Evolutionary conservation across 2,888 invertebrate genomes (phyloP).

Genomic region (Diarsia mendica): DNA sequence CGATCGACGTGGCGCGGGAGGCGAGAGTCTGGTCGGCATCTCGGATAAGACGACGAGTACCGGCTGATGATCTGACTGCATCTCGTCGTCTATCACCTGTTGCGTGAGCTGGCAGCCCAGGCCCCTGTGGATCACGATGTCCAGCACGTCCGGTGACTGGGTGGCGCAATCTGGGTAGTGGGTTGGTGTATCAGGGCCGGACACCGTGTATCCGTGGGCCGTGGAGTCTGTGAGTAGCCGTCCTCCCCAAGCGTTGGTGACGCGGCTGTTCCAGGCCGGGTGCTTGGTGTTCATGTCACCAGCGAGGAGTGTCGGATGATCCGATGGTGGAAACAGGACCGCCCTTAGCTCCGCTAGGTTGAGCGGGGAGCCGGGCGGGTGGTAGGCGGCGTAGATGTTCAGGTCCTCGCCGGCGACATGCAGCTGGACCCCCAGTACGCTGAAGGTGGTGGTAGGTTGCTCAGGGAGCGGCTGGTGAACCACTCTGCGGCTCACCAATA

Average conservation of each 20-base stretch:
- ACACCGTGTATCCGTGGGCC: too few relatives aligned
- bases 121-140: too few relatives aligned
- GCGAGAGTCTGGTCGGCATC: too few relatives aligned
- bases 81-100: too few relatives aligned
- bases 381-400: background rate
- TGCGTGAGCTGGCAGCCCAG: too few relatives aligned
- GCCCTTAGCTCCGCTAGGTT: background rate
- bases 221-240: background rate
- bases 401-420: background rate
- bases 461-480: background rate
- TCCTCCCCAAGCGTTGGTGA: background rate
- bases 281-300: constrained; percentile 6
- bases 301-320: constrained; percentile 1
- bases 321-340: background rate
- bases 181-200: too few relatives aligned
- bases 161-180: too few relatives aligned
- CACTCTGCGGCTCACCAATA: background rate
- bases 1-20: too few relatives aligned
- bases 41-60: too few relatives aligned
- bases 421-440: background rate
- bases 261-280: constrained; percentile 19
- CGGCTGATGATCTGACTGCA: too few relatives aligned
- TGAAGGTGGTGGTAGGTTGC: accelerated
- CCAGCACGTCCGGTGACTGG: too few relatives aligned
- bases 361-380: background rate